These are phyloP conservation scores for Vanessa tameamea DNA, from an alignment of 1,140 invertebrate genomes.

Conservation along the genomic window DNA sequence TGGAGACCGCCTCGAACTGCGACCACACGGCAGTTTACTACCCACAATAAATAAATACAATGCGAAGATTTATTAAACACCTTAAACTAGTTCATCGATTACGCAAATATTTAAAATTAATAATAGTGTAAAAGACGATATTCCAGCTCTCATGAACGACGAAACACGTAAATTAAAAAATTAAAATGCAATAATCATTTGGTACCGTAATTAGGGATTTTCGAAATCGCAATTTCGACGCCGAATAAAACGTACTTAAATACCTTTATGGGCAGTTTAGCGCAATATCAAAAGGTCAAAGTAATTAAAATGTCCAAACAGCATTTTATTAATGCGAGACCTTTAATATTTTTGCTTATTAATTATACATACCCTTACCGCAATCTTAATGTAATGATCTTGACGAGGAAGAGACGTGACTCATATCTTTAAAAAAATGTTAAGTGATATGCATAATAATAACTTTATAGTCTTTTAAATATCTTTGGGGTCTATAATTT, in stretches of 20 bases:
- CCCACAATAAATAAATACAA: conserved; percentile 69
- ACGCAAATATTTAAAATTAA: not conserved
- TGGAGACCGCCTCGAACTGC: conserved; percentile 67
- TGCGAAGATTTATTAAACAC: conserved; percentile 38
- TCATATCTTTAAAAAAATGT: conserved; percentile 23
- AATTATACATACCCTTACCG: conserved; percentile 39
- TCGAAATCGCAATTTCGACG: conserved; percentile 49
- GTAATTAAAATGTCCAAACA: conserved; percentile 69
- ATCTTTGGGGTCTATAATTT: not conserved
- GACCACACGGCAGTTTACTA: conserved; percentile 65
- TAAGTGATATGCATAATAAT: conserved; percentile 17
- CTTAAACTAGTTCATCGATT: conserved; percentile 34
- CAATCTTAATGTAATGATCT: conserved; percentile 31
- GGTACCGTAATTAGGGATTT: conserved; percentile 38
- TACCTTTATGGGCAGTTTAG: conserved; percentile 51
- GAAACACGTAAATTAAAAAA: conserved; percentile 23
- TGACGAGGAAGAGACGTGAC: conserved; percentile 32
- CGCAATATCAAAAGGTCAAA: conserved; percentile 67
- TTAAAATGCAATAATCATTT: conserved; percentile 22
- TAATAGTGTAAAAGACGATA: not conserved
- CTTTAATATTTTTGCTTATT: conserved; percentile 46
- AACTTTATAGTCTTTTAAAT: conserved; percentile 2
- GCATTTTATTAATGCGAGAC: conserved; percentile 45
- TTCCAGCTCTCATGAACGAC: not conserved
- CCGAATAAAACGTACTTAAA: conserved; percentile 63